Evolutionary conservation across 2,113 vertebrate species (phyloP).

Genomic region (Scomber colias): DNA sequence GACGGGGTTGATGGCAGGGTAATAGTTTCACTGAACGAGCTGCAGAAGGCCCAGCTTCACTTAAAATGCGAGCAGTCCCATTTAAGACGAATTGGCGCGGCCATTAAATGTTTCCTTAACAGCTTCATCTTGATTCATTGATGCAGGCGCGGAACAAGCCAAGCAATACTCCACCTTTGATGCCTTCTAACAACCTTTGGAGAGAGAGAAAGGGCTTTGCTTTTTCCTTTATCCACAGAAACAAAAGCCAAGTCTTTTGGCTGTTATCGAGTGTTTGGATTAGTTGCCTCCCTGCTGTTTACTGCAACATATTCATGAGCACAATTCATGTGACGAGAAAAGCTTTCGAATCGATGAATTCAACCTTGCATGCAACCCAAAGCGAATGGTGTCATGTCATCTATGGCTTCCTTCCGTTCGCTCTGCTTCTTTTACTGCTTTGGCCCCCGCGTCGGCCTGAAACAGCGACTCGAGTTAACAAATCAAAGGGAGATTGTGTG

Average conservation of each 20-base stretch:
- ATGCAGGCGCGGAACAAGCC: slow-evolving; percentile 9
- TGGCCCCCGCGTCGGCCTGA: slow-evolving; percentile 11
- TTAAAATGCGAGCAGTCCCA: slow-evolving; percentile 46
- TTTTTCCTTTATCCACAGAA: slow-evolving; percentile 41
- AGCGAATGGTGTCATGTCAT: not conserved
- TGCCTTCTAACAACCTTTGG: slow-evolving; percentile 42
- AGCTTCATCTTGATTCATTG: slow-evolving; percentile 52
- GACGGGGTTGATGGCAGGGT: slow-evolving; percentile 20
- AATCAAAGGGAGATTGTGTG: slow-evolving; percentile 39
- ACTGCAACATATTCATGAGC: slow-evolving; percentile 34
- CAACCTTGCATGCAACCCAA: slow-evolving; percentile 8
- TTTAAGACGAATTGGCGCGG: slow-evolving; percentile 38
- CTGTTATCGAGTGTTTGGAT: slow-evolving; percentile 23
- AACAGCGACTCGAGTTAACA: slow-evolving; percentile 24
- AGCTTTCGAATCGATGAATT: slow-evolving; percentile 13
- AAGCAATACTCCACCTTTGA: slow-evolving; percentile 37
- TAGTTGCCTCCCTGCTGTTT: slow-evolving; percentile 40
- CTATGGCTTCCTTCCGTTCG: slow-evolving; percentile 7
- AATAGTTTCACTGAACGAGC: slow-evolving; percentile 35
- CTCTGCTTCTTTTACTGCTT: slow-evolving; percentile 17
- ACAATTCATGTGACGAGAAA: slow-evolving; percentile 20
- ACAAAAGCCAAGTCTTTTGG: slow-evolving; percentile 49
- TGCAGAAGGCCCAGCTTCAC: slow-evolving; percentile 36
- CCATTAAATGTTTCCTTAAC: slow-evolving; percentile 61
- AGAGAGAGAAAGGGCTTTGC: slow-evolving; percentile 10